phyloP scores from a whole-genome alignment of 2,113 vertebrate genomes.

The Neogobius melanostomus region DNA sequence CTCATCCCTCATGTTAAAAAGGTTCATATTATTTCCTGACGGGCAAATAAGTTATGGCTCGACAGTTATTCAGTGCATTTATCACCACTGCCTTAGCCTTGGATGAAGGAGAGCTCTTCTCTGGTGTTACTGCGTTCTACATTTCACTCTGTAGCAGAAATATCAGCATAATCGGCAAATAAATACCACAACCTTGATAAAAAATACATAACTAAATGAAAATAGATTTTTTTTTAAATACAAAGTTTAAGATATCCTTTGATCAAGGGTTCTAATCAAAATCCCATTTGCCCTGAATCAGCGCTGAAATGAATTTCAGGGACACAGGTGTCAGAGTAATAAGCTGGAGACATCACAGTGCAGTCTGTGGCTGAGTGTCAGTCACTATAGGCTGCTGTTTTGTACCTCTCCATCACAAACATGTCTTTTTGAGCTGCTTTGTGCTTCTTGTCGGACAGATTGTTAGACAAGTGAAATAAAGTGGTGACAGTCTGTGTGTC shows the following conservation, averaged over 20 bases:
- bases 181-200: no score
- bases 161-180: no score
- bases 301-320: no score
- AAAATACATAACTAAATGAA: no score
- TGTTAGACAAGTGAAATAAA: neutral
- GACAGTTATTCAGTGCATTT: conserved; percentile 48
- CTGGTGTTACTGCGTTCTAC: no score
- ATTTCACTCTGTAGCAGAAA: no score
- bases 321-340: conserved; percentile 33
- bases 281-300: no score
- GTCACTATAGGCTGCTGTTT: neutral
- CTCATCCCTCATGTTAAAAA: conserved; percentile 52
- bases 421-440: neutral
- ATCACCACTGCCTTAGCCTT: conserved; percentile 55
- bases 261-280: no score
- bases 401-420: conserved; percentile 24
- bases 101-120: conserved; percentile 18
- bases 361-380: conserved; percentile 30
- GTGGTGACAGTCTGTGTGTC: no score
- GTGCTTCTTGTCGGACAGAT: neutral
- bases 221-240: no score
- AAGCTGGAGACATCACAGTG: conserved; percentile 33
- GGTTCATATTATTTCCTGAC: conserved; percentile 49
- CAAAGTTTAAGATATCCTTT: no score
- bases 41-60: conserved; percentile 49